Conservation (phyloP, 2,797 vertebrate species). For the Pelochelys cantorii region DNA sequence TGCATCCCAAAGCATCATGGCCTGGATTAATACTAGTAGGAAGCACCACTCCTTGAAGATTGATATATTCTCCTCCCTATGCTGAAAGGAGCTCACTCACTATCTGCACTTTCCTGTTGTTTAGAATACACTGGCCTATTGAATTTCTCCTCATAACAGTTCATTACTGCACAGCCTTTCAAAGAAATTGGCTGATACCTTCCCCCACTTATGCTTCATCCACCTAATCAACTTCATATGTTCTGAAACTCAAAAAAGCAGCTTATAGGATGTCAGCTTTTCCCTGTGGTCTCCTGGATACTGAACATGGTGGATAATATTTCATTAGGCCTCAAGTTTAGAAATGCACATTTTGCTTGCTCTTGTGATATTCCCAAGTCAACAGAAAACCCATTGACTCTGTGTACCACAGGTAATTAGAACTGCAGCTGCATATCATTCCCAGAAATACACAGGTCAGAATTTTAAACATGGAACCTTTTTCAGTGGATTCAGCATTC, state of each 20-base stretch:
- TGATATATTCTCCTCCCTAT: not conserved
- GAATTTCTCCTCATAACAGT: constrained; percentile 12
- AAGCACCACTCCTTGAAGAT: constrained; percentile 54
- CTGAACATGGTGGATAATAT: not conserved
- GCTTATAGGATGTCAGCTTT: not conserved
- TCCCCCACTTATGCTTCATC: not conserved
- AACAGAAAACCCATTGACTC: constrained; percentile 36
- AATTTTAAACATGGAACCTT: constrained; percentile 16
- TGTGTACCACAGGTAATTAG: not conserved
- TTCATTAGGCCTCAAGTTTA: not conserved
- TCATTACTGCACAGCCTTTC: constrained; percentile 21
- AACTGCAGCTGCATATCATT: not conserved
- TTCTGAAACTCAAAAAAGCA: constrained; percentile 49
- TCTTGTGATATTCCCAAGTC: not conserved
- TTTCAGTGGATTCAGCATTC: constrained; percentile 40
- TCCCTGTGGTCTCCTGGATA: not conserved
- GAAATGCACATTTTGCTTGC: not conserved
- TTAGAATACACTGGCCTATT: constrained; percentile 23
- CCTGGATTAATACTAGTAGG: constrained; percentile 44
- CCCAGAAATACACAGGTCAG: accelerated
- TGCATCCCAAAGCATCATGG: not conserved
- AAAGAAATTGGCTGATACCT: constrained; percentile 4
- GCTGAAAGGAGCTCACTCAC: constrained; percentile 46
- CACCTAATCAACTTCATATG: constrained; percentile 23
- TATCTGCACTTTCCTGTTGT: constrained; percentile 50